These are phyloP conservation scores for Gastracanthus pulcherrimus DNA, from an alignment of 2,888 invertebrate species.

Conservation along the genomic window DNA sequence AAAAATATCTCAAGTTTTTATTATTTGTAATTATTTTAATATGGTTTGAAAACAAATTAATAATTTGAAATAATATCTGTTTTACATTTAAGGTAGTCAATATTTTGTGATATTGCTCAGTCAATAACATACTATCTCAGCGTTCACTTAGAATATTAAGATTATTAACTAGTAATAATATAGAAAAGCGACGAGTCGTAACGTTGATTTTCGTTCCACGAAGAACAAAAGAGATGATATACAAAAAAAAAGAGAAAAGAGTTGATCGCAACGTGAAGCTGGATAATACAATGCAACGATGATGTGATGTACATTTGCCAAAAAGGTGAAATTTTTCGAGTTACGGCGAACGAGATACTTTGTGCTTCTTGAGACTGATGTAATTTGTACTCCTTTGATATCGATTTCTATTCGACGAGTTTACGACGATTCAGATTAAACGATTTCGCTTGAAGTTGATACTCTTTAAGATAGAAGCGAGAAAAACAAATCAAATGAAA, in stretches of 20 bases:
- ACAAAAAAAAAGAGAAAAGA: constrained; percentile 29
- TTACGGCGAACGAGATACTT: constrained; percentile 59
- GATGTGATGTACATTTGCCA: constrained; percentile 74
- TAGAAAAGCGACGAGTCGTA: constrained; percentile 5
- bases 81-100: constrained; percentile 25
- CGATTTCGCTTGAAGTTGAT: constrained; percentile 40
- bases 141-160: constrained; percentile 38
- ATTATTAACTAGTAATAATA: constrained; percentile 23
- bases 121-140: constrained; percentile 39
- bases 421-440: constrained; percentile 42
- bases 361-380: constrained; percentile 74
- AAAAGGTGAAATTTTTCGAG: constrained; percentile 63
- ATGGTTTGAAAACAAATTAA: too few relatives aligned
- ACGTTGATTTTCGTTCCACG: constrained; percentile 22
- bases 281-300: constrained; percentile 58
- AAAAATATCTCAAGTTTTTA: background rate
- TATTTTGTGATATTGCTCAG: constrained; percentile 41
- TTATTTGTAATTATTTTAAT: too few relatives aligned
- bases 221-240: constrained; percentile 32
- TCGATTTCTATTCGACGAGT: constrained; percentile 54
- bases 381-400: constrained; percentile 62
- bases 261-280: constrained; percentile 20
- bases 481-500: constrained; percentile 44
- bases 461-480: constrained; percentile 30
- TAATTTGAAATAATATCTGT: background rate